Evolutionary conservation across 2,113 vertebrate genomes (phyloP).

Genomic region (Probosciger aterrimus): DNA sequence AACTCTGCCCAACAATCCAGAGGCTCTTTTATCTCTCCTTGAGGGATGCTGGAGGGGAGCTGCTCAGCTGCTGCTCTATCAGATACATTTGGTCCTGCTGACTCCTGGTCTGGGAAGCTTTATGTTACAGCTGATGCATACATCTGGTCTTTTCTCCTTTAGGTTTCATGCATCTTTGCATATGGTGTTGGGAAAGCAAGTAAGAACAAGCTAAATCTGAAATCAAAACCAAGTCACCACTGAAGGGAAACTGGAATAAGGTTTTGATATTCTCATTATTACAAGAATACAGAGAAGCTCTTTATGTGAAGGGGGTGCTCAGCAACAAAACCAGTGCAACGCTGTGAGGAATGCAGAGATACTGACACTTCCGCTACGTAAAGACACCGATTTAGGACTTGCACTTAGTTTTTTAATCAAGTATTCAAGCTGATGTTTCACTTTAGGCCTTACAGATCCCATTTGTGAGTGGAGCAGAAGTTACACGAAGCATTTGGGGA

Average conservation of each 20-base stretch:
- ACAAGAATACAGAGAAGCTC: background rate
- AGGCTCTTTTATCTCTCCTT: constrained; percentile 32
- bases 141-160: background rate
- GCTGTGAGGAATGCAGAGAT: background rate
- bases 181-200: constrained; percentile 24
- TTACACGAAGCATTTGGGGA: background rate
- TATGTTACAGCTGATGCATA: background rate
- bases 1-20: background rate
- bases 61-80: background rate
- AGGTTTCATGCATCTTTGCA: background rate
- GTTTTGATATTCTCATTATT: background rate
- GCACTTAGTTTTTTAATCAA: background rate
- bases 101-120: background rate
- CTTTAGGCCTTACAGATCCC: background rate
- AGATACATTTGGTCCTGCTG: background rate
- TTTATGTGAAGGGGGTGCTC: background rate
- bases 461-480: background rate
- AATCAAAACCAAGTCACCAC: background rate
- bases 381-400: background rate
- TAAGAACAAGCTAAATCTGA: background rate
- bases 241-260: background rate
- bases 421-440: background rate
- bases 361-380: background rate
- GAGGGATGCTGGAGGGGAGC: background rate
- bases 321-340: background rate